Evolutionary conservation across 2,888 invertebrate genomes (phyloP), one percentile per base, ranked within the genome.

Genomic region (Epinotia nisella): DNA sequence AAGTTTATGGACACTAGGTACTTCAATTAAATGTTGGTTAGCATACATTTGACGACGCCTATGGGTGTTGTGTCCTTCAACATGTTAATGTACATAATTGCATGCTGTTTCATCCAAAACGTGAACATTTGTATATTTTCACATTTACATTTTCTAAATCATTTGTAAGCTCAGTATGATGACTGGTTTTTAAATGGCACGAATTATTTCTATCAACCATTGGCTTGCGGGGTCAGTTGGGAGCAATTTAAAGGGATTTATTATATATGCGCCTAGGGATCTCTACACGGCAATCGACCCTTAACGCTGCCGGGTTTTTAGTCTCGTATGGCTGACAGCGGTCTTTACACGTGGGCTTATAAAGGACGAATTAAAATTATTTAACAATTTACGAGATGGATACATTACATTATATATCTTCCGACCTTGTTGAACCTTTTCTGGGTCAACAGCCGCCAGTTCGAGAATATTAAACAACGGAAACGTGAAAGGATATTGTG

Each of bases 221-320:
- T 55, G 24, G 7, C 4, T 21, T 3, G 21, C 17, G 3, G 29
- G 19, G 41, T 58, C 39, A 49, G 41, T 53, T 24, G 72, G 62
- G 49, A 62, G 24, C 51, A 58, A 56, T 72, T 56, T 35, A 49
- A 49, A 58, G 17, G 56, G 58, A 72, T 72, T 72, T 68, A 68
- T 58, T 51, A 21, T 17, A 62, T 58, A 39, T 59, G 51, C 65
- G 41, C 29, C 10, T 17, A 29, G 24, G 67, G 35, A 39, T 5
- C 49, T 45, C 41, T 19, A 10, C n/a, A 9, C 58, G 29, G 58
- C 58, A 15, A 17, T 58, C 35, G 21, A 51, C 58, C 65, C 53
- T 65, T 49, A 49, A 49, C 41, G 13, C 41, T 24, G 2, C n/a
- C 21, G 29, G 39, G 35, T 29, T 51, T 61, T 61, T 61, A 41